phyloP scores from a whole-genome alignment of 2,113 vertebrate species.

The Esox niger region DNA sequence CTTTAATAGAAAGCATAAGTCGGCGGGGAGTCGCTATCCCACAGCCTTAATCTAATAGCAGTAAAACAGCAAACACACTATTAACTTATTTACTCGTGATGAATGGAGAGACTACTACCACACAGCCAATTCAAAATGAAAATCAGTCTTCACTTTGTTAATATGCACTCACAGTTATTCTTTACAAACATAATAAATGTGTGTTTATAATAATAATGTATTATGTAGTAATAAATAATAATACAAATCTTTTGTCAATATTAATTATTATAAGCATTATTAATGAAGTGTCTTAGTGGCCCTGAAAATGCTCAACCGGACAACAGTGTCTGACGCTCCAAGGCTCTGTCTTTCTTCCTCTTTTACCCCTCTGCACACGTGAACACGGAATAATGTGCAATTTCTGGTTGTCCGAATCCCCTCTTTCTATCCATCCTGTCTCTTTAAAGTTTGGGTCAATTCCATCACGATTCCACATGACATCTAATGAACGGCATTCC shows the following conservation, averaged over 20 bases:
- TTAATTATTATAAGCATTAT: too few species aligned
- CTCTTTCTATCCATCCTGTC: background rate
- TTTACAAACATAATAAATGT: too few species aligned
- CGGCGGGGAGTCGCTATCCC: conserved; percentile 1
- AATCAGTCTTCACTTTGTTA: too few species aligned
- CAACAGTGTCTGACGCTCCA: background rate
- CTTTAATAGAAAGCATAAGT: background rate
- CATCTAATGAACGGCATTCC: too few species aligned
- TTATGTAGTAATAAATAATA: too few species aligned
- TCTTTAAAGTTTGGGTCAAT: background rate
- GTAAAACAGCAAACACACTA: background rate
- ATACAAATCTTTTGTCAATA: too few species aligned
- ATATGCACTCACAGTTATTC: too few species aligned
- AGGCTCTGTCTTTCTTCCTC: background rate
- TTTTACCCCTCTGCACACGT: background rate
- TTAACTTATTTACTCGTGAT: too few species aligned
- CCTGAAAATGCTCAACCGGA: background rate
- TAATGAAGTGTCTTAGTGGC: background rate
- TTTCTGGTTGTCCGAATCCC: background rate
- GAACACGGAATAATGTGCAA: too few species aligned
- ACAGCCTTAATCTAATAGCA: background rate
- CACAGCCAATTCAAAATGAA: too few species aligned
- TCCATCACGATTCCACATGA: background rate
- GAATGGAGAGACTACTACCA: too few species aligned
- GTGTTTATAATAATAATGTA: background rate